Percentiles rank a stretch among this genome's conserved stretches.
Conservation (phyloP, 2,113 vertebrate genomes). For the Sylvietta virens region DNA sequence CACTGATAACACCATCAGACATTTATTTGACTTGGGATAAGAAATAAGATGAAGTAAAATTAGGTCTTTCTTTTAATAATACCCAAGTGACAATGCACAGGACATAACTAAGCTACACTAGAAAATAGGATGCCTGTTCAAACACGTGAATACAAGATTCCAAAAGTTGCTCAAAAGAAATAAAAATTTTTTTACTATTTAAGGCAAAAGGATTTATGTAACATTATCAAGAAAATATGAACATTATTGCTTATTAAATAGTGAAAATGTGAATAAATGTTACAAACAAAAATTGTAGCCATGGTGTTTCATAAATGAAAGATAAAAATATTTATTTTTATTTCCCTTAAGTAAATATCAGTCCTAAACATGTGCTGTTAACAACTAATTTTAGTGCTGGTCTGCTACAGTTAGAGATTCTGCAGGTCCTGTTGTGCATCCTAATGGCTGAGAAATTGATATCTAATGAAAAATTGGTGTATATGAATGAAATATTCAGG, state of each 20-base stretch:
- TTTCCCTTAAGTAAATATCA: not conserved
- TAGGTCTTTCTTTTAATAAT: not conserved
- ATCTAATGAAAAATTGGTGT: not conserved
- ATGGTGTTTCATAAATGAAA: not conserved
- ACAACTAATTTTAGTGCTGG: not conserved
- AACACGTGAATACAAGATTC: not conserved
- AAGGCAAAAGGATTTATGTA: not conserved
- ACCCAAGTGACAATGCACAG: not conserved
- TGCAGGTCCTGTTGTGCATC: not conserved
- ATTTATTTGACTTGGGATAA: not conserved
- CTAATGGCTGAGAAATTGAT: not conserved
- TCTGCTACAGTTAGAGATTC: not conserved
- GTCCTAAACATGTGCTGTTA: not conserved
- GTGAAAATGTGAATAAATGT: not conserved
- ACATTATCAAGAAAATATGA: not conserved
- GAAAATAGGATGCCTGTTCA: not conserved
- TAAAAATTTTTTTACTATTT: not conserved
- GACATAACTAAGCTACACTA: not conserved
- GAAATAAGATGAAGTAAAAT: not conserved
- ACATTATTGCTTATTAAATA: not conserved
- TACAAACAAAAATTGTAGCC: not conserved
- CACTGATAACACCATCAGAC: not conserved
- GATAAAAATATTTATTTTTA: not conserved
- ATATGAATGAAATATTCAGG: not conserved
- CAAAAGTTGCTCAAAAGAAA: not conserved